Conservation (phyloP, 2,888 invertebrate genomes). For the Eretmocerus hayati region DNA sequence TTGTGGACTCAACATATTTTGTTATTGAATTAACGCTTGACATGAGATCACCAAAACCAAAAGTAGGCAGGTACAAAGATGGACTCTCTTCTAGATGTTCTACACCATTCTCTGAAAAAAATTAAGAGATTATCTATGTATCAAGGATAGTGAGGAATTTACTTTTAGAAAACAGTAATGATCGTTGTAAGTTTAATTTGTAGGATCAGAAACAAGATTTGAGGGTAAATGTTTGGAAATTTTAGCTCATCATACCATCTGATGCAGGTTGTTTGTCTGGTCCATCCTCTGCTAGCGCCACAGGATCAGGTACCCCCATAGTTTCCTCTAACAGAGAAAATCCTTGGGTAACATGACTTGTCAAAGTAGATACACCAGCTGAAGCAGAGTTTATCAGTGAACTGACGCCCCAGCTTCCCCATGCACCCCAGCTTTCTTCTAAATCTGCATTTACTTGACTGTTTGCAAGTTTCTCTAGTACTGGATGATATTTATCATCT, state of each 20-base stretch:
- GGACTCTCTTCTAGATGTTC: conserved; percentile 21
- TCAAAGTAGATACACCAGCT: conserved; percentile 69
- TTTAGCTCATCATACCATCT: not conserved
- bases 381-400: conserved; percentile 70
- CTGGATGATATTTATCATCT: conserved; percentile 31
- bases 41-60: conserved; percentile 58
- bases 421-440: conserved; percentile 49
- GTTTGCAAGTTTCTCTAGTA: conserved; percentile 39
- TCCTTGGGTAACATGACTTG: conserved; percentile 75
- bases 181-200: too few relatives aligned
- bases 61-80: conserved; percentile 36
- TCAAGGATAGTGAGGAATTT: too few relatives aligned
- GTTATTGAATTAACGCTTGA: conserved; percentile 59
- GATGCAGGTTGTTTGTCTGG: conserved; percentile 15
- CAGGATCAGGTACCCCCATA: conserved; percentile 78
- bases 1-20: conserved; percentile 64
- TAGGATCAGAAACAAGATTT: too few relatives aligned
- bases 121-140: not conserved
- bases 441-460: conserved; percentile 17
- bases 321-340: conserved; percentile 71
- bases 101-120: conserved; percentile 16
- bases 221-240: too few relatives aligned
- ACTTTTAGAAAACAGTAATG: not conserved
- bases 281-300: conserved; percentile 58
- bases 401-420: conserved; percentile 73